These are phyloP conservation scores for Nesometra sesokonis DNA, from an alignment of 35 echinoderm and acorn worm species.

Conservation along the genomic window DNA sequence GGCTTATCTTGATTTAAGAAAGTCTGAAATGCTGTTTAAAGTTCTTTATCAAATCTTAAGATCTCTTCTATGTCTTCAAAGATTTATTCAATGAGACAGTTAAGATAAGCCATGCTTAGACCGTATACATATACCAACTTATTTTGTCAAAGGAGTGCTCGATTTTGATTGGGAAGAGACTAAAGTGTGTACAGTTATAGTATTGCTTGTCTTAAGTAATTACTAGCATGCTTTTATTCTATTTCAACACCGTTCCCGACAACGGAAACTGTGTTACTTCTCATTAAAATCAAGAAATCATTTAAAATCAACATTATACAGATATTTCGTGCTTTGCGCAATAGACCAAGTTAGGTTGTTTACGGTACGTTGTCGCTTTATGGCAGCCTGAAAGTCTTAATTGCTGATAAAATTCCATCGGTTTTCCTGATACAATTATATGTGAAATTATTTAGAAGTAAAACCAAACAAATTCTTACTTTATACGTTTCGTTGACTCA, in stretches of 20 bases:
- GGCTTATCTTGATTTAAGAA: too few relatives aligned
- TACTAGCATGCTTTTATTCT: not conserved
- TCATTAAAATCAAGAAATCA: not conserved
- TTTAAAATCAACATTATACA: not conserved
- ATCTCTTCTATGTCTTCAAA: not conserved
- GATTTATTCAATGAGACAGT: not conserved
- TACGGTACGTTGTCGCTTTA: too few relatives aligned
- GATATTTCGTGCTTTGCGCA: too few relatives aligned
- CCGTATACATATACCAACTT: not conserved
- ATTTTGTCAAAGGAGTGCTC: not conserved
- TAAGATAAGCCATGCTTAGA: not conserved
- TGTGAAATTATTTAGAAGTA: too few relatives aligned
- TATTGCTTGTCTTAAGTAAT: not conserved
- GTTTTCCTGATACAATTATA: too few relatives aligned
- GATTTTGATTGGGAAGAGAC: not conserved
- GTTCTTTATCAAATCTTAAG: too few relatives aligned
- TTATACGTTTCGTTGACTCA: too few relatives aligned
- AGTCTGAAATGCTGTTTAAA: too few relatives aligned
- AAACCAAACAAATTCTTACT: too few relatives aligned
- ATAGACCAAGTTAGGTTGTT: too few relatives aligned
- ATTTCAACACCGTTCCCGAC: not conserved
- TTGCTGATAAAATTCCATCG: too few relatives aligned
- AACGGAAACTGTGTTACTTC: not conserved
- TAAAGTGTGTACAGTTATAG: not conserved
- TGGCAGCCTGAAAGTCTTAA: too few relatives aligned